Evolutionary conservation across 1,140 invertebrate genomes (phyloP).

Genomic region (Eupristina koningsbergeri): DNA sequence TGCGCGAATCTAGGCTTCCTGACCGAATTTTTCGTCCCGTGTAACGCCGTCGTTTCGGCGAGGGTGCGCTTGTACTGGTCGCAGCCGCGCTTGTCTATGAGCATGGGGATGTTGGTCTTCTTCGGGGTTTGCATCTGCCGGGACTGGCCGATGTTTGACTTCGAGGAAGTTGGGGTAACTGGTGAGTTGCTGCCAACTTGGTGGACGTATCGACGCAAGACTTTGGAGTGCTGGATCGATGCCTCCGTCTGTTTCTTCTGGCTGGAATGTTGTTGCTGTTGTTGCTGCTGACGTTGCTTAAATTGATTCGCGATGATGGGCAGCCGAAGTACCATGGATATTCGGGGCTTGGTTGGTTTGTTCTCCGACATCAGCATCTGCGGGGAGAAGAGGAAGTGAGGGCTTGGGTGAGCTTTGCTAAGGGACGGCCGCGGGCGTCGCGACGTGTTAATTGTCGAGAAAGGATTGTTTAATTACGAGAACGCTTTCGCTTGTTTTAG

Average conservation of each 20-base stretch:
- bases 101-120: background rate
- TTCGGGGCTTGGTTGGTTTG: slow-evolving; percentile 32
- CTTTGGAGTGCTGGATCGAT: slow-evolving; percentile 8
- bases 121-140: background rate
- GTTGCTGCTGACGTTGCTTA: background rate
- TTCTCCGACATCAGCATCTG: slow-evolving; percentile 31
- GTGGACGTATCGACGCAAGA: background rate
- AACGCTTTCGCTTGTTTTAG: background rate
- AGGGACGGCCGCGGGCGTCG: no score
- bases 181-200: background rate
- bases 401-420: background rate
- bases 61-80: background rate
- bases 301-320: background rate
- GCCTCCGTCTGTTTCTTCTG: background rate
- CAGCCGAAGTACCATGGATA: slow-evolving; percentile 28
- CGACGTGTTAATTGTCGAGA: background rate
- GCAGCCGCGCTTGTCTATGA: background rate
- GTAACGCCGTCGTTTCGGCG: background rate
- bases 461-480: background rate
- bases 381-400: background rate
- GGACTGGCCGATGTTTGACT: background rate
- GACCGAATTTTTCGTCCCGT: background rate
- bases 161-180: slow-evolving; percentile 27
- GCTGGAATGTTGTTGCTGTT: background rate
- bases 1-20: slow-evolving; percentile 51